Base-by-base conservation (phyloP, 2,113 vertebrate species). In the Tamias sibiricus region DNA sequence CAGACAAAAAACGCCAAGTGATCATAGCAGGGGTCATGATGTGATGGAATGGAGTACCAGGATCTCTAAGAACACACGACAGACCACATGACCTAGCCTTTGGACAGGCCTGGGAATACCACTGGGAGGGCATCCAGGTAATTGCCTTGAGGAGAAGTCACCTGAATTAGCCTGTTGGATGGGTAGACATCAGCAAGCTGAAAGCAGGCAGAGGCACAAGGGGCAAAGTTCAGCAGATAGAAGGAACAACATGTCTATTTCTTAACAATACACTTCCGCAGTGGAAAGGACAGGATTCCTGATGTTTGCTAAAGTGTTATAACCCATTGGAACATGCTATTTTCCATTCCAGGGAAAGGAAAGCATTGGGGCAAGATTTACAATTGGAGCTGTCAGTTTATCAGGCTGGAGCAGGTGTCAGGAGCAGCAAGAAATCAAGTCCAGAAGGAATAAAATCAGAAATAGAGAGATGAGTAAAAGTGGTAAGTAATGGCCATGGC, bases 381-480 rank as follows among this genome's bases (percentile, higher is more conserved):
- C 69, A 97, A 81, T 97, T 69, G 90, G 47, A 98, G 82, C 74
- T 97, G 92, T 96, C 95, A 98, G 83, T 97, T 98, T 98, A 96
- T 97, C 87, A 89, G 93, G 84, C 87, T 62, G 35, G 90, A 96
- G 72, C 97, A 97, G 94, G 94, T 97, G 97, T 94, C 83, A 95
- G 96, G 64, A 93, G 72, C 71, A 81, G 69, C 85, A 83, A 94
- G 95, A 98, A 98, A 98, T 95, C 62, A 47, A 97, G 57, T 96
- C 91, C 30, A 68, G 96, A 92, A 97, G 87, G 95, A 98, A 90
- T 93, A 92, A 97, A 97, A 97, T 95, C 62, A 90, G 81, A 97
- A 97, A 87, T 35, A 97, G 96, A 98, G 86, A 96, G 96, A 98
- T 97, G 84, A 98, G 85, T 80, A 97, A 97, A 96, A 92, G 59